Evolutionary conservation across 2,113 vertebrate genomes (phyloP).

Genomic region (Recurvirostra avosetta): DNA sequence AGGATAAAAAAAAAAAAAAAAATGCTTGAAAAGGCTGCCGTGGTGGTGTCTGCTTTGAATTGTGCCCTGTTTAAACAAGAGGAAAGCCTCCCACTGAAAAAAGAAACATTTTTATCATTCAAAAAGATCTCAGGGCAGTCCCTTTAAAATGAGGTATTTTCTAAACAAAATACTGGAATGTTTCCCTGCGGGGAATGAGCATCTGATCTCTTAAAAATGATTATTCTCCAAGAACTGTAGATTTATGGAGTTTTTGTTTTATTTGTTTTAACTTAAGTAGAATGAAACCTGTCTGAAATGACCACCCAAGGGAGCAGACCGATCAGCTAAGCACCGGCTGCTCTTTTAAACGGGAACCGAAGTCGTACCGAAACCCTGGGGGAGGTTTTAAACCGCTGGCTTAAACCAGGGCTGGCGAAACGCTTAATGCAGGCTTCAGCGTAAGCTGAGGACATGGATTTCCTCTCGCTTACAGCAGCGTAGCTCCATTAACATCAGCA

Average conservation of each 20-base stretch:
- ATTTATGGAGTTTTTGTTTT: constrained; percentile 29
- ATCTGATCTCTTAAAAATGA: constrained; percentile 23
- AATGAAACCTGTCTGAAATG: constrained; percentile 52
- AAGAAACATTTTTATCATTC: constrained; percentile 59
- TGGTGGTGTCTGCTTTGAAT: constrained; percentile 48
- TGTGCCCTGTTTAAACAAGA: constrained; percentile 46
- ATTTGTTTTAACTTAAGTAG: constrained; percentile 36
- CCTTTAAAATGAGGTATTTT: constrained; percentile 57
- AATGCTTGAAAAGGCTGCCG: background rate
- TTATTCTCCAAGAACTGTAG: background rate
- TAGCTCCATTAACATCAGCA: background rate
- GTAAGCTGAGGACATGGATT: background rate
- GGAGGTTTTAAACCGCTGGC: background rate
- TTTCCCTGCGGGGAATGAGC: constrained; percentile 33
- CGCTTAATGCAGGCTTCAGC: background rate
- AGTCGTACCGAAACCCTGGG: background rate
- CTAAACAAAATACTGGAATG: constrained; percentile 55
- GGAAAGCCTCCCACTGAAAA: constrained; percentile 54
- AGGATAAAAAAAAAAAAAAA: background rate
- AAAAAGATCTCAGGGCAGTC: constrained; percentile 51
- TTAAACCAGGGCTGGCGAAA: background rate
- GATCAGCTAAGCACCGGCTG: background rate
- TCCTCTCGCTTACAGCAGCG: background rate
- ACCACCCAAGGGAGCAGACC: constrained; percentile 47
- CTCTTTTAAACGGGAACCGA: background rate